phyloP scores from a whole-genome alignment of 2,797 vertebrate species.

The Notolabrus celidotus region DNA sequence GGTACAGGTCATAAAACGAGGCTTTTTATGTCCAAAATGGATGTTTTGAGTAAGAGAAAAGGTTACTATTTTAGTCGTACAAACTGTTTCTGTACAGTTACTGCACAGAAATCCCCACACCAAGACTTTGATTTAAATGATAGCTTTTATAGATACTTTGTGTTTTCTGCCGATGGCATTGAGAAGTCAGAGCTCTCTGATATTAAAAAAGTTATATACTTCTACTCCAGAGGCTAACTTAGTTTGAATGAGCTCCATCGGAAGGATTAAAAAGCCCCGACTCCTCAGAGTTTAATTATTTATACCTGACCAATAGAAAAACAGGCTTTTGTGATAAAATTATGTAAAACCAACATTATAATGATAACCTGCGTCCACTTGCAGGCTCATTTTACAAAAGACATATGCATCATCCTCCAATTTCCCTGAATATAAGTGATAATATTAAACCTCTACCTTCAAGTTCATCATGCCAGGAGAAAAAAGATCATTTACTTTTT shows the following conservation, averaged over 20 bases:
- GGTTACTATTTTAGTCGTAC: conserved; percentile 25
- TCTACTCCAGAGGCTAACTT: not conserved
- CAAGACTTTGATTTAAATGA: not conserved
- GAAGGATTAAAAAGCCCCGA: not conserved
- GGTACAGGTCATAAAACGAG: conserved; percentile 52
- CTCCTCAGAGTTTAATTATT: conserved; percentile 13
- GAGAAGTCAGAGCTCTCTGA: conserved; percentile 2
- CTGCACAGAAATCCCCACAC: not conserved
- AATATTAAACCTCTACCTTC: conserved; percentile 41
- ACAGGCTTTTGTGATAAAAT: conserved; percentile 13
- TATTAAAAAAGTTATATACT: conserved; percentile 15
- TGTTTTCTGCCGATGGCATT: conserved; percentile 13
- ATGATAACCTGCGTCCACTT: not conserved
- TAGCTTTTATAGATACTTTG: not conserved
- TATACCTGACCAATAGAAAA: conserved; percentile 14
- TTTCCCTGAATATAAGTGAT: conserved; percentile 18
- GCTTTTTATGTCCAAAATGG: conserved; percentile 50
- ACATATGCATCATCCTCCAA: conserved; percentile 12
- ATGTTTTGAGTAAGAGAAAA: conserved; percentile 28
- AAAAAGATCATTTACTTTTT: conserved; percentile 40
- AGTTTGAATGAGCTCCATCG: conserved; percentile 13
- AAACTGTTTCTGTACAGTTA: conserved; percentile 30
- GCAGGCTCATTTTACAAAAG: not conserved
- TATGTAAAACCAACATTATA: conserved; percentile 1
- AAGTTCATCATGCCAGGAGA: conserved; percentile 33